Conservation (phyloP, 2,888 invertebrate genomes). For the Pogonocherus hispidulus region DNA sequence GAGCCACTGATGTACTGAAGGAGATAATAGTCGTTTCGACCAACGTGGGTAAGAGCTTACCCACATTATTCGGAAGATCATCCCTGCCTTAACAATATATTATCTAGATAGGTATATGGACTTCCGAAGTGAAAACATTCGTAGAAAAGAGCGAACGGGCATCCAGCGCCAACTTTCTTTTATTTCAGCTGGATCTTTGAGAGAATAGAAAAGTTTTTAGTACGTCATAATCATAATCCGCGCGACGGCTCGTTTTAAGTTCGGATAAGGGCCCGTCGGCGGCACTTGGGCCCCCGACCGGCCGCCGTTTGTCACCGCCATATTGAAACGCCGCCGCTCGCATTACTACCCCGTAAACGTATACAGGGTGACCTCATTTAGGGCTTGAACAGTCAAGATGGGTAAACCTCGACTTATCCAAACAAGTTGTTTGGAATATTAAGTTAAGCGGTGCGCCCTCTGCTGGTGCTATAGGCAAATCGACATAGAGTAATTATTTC, state of each 20-base stretch:
- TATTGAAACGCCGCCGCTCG: constrained; percentile 36
- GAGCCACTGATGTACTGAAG: too few species aligned
- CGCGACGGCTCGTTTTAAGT: constrained; percentile 56
- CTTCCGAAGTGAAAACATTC: constrained; percentile 12
- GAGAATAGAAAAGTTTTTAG: constrained; percentile 50
- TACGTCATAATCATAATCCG: constrained; percentile 63
- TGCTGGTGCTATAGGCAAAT: too few species aligned
- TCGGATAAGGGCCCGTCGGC: constrained; percentile 48
- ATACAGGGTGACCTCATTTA: too few species aligned
- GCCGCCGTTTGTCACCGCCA: constrained; percentile 47
- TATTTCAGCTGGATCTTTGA: constrained; percentile 39
- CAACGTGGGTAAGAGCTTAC: neutral
- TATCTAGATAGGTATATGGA: too few species aligned
- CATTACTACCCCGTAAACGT: constrained; percentile 29
- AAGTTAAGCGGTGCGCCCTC: too few species aligned
- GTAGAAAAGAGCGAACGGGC: neutral
- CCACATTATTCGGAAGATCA: neutral
- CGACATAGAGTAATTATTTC: too few species aligned
- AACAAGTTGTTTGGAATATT: too few species aligned
- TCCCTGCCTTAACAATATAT: neutral
- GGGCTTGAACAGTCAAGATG: too few species aligned
- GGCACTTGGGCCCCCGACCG: constrained; percentile 41
- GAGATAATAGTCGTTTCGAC: too few species aligned
- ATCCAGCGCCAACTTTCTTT: constrained; percentile 45
- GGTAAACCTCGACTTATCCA: too few species aligned